Conservation (phyloP, 2,113 vertebrate genomes). For the Silurus glanis region DNA sequence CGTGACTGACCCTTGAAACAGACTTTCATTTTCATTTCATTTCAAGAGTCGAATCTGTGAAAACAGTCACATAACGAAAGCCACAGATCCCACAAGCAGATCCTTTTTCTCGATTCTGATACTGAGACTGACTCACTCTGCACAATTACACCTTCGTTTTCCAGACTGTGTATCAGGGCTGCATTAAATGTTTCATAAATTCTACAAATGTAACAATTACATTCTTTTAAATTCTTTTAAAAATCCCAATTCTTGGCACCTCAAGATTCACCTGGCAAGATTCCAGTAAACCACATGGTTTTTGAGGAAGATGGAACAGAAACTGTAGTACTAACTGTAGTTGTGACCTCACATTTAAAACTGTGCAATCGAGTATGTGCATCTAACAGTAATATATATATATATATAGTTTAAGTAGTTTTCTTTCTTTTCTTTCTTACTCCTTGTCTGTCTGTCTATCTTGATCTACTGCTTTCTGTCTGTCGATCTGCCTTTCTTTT, state of each 20-base stretch:
- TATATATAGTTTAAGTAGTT: background rate
- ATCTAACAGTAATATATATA: background rate
- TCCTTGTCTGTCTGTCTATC: background rate
- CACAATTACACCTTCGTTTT: background rate
- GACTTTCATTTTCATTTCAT: conserved; percentile 23
- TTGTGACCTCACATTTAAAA: background rate
- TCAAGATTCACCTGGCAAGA: background rate
- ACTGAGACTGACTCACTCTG: background rate
- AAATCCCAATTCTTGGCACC: background rate
- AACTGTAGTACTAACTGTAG: background rate
- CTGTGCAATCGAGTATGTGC: background rate
- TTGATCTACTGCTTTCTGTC: too few species aligned
- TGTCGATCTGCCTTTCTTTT: too few species aligned
- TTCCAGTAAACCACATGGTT: background rate
- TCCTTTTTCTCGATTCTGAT: background rate
- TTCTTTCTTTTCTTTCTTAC: background rate
- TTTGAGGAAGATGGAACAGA: background rate
- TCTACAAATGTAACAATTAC: background rate
- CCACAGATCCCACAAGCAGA: background rate
- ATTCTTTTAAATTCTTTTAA: background rate
- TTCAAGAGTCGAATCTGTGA: background rate
- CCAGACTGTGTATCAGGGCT: background rate
- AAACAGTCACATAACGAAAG: conserved; percentile 8
- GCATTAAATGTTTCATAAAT: background rate
- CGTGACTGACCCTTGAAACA: background rate